These are phyloP conservation scores for Whitmania pigra DNA, from an alignment of 1,140 invertebrate species.

Conservation along the genomic window DNA sequence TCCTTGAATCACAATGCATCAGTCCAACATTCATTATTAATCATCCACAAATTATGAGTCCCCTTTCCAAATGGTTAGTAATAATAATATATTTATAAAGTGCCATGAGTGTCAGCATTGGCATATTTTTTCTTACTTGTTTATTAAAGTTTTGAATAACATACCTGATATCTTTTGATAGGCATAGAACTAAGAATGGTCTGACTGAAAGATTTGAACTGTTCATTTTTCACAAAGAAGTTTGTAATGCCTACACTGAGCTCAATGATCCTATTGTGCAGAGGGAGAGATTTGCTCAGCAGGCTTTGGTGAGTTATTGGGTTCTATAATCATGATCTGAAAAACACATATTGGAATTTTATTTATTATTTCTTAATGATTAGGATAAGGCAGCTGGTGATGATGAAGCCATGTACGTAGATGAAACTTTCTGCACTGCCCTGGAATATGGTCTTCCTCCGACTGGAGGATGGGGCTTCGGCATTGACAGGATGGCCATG, in stretches of 20 bases:
- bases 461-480: constrained; percentile 94
- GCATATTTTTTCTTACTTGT: constrained; percentile 35
- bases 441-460: constrained; percentile 97
- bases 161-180: constrained; percentile 18
- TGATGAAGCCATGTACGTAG: constrained; percentile 90
- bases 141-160: too few species aligned
- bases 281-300: constrained; percentile 79
- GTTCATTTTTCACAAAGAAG: constrained; percentile 92
- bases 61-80: constrained; percentile 76
- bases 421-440: constrained; percentile 93
- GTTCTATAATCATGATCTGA: neutral
- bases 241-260: constrained; percentile 98
- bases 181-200: constrained; percentile 69
- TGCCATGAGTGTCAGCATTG: too few species aligned
- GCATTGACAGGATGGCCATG: constrained; percentile 91
- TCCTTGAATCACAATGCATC: constrained; percentile 84
- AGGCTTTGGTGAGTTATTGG: constrained; percentile 60
- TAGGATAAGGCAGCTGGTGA: constrained; percentile 91
- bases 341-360: neutral
- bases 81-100: too few species aligned
- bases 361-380: constrained; percentile 42
- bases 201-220: constrained; percentile 93
- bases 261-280: constrained; percentile 94
- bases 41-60: constrained; percentile 98
- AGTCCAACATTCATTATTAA: constrained; percentile 94